Percentiles rank a stretch among this genome's conserved stretches.
Conservation (phyloP, 1,140 invertebrate genomes). For the Solen grandis region DNA sequence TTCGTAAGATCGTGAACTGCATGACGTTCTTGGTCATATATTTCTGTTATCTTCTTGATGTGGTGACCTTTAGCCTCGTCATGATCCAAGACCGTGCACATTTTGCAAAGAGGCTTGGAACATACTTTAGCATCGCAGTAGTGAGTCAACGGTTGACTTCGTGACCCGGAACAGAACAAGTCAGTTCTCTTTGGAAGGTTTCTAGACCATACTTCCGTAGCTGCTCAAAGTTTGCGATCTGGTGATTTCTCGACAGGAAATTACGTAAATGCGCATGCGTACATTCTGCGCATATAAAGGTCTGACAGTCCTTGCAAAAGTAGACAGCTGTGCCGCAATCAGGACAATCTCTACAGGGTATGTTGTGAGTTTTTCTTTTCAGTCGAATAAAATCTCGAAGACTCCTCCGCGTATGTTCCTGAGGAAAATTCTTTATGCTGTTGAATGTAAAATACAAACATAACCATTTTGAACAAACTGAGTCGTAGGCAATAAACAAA, state of each 20-base stretch:
- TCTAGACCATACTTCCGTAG: constrained; percentile 52
- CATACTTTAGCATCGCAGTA: constrained; percentile 46
- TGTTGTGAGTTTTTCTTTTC: constrained; percentile 52
- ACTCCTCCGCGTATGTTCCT: constrained; percentile 49
- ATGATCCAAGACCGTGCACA: constrained; percentile 54
- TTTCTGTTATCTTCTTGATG: constrained; percentile 47
- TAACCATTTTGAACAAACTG: no score
- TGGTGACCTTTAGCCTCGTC: constrained; percentile 46
- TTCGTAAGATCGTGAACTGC: constrained; percentile 45
- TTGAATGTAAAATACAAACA: neutral
- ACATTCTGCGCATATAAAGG: constrained; percentile 56
- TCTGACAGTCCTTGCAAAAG: constrained; percentile 55
- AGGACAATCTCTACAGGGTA: constrained; percentile 48
- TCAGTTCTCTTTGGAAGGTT: constrained; percentile 50
- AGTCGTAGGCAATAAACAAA: no score
- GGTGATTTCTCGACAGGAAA: constrained; percentile 53
- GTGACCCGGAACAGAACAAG: constrained; percentile 42
- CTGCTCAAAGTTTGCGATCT: constrained; percentile 56
- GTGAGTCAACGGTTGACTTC: constrained; percentile 41
- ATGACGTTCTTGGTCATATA: constrained; percentile 51
- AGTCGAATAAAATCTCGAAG: constrained; percentile 53
- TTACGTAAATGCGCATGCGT: constrained; percentile 54
- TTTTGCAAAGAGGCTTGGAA: constrained; percentile 48
- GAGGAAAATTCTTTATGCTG: constrained; percentile 44
- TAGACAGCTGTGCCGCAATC: constrained; percentile 35